phyloP scores from a whole-genome alignment of 2,797 vertebrate genomes.

The Labroides dimidiatus region DNA sequence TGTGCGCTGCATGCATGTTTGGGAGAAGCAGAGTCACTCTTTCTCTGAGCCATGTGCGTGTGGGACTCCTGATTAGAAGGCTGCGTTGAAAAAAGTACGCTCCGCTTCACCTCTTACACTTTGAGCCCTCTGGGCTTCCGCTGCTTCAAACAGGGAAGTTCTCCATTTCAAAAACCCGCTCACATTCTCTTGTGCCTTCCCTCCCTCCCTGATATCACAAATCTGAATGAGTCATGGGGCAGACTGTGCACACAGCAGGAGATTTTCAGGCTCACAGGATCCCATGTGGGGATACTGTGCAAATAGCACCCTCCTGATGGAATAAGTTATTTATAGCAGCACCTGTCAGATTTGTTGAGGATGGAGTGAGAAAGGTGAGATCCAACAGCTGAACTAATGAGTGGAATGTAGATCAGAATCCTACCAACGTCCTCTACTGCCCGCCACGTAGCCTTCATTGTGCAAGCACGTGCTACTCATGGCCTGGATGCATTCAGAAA shows the following conservation, averaged over 20 bases:
- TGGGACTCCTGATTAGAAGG: slow-evolving; percentile 45
- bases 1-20: neutral
- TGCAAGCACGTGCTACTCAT: slow-evolving; percentile 37
- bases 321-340: slow-evolving; percentile 53
- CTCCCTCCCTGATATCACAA: slow-evolving; percentile 39
- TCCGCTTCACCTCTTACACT: slow-evolving; percentile 59
- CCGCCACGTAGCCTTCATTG: slow-evolving; percentile 57
- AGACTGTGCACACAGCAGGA: slow-evolving; percentile 8
- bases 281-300: neutral
- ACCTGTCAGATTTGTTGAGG: slow-evolving; percentile 45
- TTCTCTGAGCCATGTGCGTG: slow-evolving; percentile 48
- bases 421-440: slow-evolving; percentile 30
- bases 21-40: slow-evolving; percentile 23
- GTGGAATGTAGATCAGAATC: slow-evolving; percentile 53
- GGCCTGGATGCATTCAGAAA: slow-evolving; percentile 42
- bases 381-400: slow-evolving; percentile 54
- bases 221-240: slow-evolving; percentile 28
- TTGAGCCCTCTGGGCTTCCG: slow-evolving; percentile 49
- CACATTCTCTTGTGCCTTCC: slow-evolving; percentile 70
- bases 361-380: slow-evolving; percentile 50
- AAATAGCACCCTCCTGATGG: slow-evolving; percentile 23
- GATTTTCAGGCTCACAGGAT: neutral
- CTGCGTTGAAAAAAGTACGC: slow-evolving; percentile 34
- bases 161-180: slow-evolving; percentile 40
- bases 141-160: slow-evolving; percentile 50